A percentile compares a stretch with the other conserved stretches of the same genome.
These are phyloP conservation scores for Macaria liturata DNA, from an alignment of 2,888 invertebrate genomes.

Conservation along the genomic window DNA sequence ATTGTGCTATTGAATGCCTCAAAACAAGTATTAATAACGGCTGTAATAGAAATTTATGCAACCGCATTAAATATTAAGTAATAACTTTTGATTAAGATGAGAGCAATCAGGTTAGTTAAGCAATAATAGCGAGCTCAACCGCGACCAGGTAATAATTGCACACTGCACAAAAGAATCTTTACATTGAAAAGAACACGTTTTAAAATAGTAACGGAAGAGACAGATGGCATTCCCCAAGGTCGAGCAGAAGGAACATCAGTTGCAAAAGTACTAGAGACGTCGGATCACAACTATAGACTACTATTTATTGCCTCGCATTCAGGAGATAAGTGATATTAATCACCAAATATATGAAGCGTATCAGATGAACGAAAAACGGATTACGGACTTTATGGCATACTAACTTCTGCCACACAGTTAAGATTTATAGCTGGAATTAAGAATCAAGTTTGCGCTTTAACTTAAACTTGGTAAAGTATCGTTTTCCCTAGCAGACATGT, in stretches of 20 bases:
- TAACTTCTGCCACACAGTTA: neutral
- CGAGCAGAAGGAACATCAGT: conserved; percentile 21
- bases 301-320: conserved; percentile 27
- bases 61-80: conserved; percentile 42
- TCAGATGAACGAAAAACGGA: conserved; percentile 26
- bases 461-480: neutral
- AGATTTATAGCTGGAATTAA: neutral
- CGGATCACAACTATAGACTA: conserved; percentile 24
- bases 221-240: conserved; percentile 29
- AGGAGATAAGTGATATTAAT: conserved; percentile 27
- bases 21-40: conserved; percentile 33
- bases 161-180: neutral
- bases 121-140: neutral
- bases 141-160: neutral
- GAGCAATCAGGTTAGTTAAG: neutral
- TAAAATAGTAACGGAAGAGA: conserved; percentile 15
- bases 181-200: conserved; percentile 6
- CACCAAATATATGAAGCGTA: conserved; percentile 29
- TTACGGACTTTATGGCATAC: conserved; percentile 6
- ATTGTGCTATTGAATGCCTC: conserved; percentile 37
- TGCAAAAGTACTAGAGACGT: conserved; percentile 22
- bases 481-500: conserved; percentile 6
- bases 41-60: conserved; percentile 38
- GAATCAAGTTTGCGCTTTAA: conserved; percentile 4
- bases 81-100: conserved; percentile 21